Conservation (phyloP, 2,888 invertebrate species). For the Ferdinandea cuprea region DNA sequence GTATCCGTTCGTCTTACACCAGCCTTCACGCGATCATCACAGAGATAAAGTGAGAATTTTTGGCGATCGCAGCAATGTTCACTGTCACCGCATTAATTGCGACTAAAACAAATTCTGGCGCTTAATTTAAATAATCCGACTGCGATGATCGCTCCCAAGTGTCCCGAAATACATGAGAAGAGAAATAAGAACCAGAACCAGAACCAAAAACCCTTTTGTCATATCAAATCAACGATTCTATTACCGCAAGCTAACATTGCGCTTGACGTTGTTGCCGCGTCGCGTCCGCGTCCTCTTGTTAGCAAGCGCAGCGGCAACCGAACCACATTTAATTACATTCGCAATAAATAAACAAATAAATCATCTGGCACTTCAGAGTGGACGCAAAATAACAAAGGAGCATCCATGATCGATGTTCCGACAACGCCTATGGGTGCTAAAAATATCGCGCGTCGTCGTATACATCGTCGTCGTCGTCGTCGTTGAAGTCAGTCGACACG, state of each 20-base stretch:
- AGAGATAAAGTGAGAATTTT: conserved; percentile 48
- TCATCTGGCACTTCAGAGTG: conserved; percentile 56
- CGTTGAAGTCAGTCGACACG: too few species aligned
- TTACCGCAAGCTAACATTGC: conserved; percentile 19
- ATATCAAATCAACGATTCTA: conserved; percentile 45
- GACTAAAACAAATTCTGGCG: conserved; percentile 70
- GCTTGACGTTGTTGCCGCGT: neutral
- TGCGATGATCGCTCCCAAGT: neutral
- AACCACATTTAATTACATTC: conserved; percentile 59
- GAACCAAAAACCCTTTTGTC: conserved; percentile 9
- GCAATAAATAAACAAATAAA: conserved; percentile 66
- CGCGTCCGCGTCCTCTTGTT: conserved; percentile 37
- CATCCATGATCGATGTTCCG: conserved; percentile 61
- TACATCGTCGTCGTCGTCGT: too few species aligned
- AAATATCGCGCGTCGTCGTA: conserved; percentile 41
- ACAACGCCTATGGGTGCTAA: conserved; percentile 60
- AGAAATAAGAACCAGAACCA: neutral
- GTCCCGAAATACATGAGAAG: neutral
- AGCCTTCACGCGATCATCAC: conserved; percentile 31
- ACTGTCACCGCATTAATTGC: conserved; percentile 70
- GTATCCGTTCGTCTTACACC: conserved; percentile 52
- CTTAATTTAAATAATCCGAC: conserved; percentile 68
- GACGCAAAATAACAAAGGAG: conserved; percentile 64
- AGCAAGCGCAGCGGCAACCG: conserved; percentile 2
- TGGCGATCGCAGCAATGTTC: conserved; percentile 64